Conservation (phyloP, 1,140 invertebrate genomes). For the Zaprionus vittiger region DNA sequence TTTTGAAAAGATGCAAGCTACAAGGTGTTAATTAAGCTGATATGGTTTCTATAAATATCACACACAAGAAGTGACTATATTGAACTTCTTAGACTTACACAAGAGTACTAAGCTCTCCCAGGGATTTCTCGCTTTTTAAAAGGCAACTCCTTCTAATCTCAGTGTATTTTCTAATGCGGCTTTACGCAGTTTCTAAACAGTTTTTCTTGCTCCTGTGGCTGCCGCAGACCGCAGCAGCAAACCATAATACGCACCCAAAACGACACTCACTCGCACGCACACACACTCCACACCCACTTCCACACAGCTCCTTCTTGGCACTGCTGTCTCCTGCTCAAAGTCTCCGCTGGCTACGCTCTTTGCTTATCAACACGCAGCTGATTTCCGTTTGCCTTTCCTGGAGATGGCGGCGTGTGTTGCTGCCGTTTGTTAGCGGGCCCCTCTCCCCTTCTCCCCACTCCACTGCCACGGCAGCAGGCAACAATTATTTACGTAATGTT, state of each 20-base stretch:
- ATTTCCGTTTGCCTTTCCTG: constrained; percentile 76
- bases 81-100: not conserved
- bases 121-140: not conserved
- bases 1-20: no score
- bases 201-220: constrained; percentile 22
- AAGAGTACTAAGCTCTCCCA: not conserved
- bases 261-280: constrained; percentile 27
- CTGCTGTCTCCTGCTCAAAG: constrained; percentile 36
- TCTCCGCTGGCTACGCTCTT: constrained; percentile 47
- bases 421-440: constrained; percentile 33
- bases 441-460: constrained; percentile 1
- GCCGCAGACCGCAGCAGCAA: constrained; percentile 59
- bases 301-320: constrained; percentile 31
- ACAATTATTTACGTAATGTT: constrained; percentile 83
- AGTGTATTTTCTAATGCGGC: constrained; percentile 44
- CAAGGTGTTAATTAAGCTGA: no score
- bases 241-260: constrained; percentile 80
- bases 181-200: constrained; percentile 4
- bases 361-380: constrained; percentile 81
- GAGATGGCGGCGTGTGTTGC: constrained; percentile 63
- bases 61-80: no score
- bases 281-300: not conserved
- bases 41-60: no score
- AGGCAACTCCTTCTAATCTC: constrained; percentile 2
- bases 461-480: constrained; percentile 50